Evolutionary conservation across 2,888 invertebrate species (phyloP).

Genomic region (Uloborus plumipes): DNA sequence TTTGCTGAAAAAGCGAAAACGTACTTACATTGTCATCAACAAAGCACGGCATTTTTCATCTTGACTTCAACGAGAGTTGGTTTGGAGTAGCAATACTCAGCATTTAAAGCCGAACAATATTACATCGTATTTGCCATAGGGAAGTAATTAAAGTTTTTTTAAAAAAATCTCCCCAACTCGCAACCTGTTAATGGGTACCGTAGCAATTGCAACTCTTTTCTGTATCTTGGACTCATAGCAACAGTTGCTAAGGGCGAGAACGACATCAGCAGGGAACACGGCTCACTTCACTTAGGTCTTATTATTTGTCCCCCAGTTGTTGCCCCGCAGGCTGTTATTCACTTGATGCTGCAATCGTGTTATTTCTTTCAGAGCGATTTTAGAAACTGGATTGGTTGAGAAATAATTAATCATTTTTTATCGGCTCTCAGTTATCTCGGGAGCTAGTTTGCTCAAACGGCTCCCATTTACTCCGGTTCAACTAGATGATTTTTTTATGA

Average conservation of each 20-base stretch:
- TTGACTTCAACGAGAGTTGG: no score
- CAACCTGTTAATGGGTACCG: slow-evolving; percentile 21
- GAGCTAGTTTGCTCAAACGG: background rate
- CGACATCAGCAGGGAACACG: slow-evolving; percentile 5
- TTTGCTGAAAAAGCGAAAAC: no score
- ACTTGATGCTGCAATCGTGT: background rate
- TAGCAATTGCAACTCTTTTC: slow-evolving; percentile 18
- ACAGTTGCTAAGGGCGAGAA: slow-evolving; percentile 31
- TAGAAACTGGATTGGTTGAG: no score
- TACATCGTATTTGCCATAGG: background rate
- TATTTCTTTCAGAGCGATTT: no score
- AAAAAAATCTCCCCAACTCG: background rate
- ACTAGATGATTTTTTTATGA: no score
- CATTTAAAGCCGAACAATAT: no score
- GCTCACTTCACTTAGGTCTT: slow-evolving; percentile 2
- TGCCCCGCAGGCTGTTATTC: background rate
- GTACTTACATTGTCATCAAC: no score
- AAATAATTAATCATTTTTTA: background rate
- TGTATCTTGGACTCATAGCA: slow-evolving; percentile 24
- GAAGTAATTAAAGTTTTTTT: background rate
- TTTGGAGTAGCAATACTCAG: no score
- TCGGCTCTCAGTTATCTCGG: slow-evolving; percentile 10
- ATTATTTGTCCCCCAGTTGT: slow-evolving; percentile 1
- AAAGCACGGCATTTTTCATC: no score
- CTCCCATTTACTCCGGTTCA: background rate